Evolutionary conservation across 2,797 vertebrate species (phyloP).

Genomic region (Neosilurus mollespiculum): DNA sequence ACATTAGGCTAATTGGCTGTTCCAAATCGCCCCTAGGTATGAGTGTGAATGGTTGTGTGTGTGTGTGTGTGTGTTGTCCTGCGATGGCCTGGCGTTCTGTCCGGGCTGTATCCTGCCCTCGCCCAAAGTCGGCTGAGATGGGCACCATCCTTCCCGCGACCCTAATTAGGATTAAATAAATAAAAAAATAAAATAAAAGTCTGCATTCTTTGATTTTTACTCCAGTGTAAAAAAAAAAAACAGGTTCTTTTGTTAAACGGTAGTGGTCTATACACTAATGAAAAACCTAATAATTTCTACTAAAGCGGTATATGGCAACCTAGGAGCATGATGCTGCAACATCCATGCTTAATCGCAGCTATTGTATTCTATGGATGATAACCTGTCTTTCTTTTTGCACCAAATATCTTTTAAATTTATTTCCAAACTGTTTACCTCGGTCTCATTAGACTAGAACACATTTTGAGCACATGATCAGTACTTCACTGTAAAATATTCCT

Average conservation of each 20-base stretch:
- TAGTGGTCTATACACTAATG: neutral
- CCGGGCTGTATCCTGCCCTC: too few relatives aligned
- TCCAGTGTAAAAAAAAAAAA: neutral
- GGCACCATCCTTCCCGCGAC: too few relatives aligned
- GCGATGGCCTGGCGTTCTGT: too few relatives aligned
- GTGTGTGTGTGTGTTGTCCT: too few relatives aligned
- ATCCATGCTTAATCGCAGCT: neutral
- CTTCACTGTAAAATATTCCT: neutral
- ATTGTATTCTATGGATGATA: neutral
- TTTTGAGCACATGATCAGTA: neutral
- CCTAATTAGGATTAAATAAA: too few relatives aligned
- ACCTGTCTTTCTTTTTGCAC: neutral
- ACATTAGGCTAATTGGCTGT: too few relatives aligned
- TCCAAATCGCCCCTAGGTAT: too few relatives aligned
- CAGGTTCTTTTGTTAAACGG: neutral
- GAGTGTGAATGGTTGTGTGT: too few relatives aligned
- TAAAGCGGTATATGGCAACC: neutral
- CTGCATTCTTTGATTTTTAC: neutral
- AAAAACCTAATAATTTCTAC: neutral
- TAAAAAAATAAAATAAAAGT: neutral
- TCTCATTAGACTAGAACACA: neutral
- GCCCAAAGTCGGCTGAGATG: too few relatives aligned
- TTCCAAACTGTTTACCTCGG: neutral
- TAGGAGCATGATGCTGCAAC: neutral
- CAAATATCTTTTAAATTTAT: neutral